These are phyloP conservation scores for Labeo rohita DNA, from an alignment of 2,113 vertebrate species.

Conservation along the genomic window DNA sequence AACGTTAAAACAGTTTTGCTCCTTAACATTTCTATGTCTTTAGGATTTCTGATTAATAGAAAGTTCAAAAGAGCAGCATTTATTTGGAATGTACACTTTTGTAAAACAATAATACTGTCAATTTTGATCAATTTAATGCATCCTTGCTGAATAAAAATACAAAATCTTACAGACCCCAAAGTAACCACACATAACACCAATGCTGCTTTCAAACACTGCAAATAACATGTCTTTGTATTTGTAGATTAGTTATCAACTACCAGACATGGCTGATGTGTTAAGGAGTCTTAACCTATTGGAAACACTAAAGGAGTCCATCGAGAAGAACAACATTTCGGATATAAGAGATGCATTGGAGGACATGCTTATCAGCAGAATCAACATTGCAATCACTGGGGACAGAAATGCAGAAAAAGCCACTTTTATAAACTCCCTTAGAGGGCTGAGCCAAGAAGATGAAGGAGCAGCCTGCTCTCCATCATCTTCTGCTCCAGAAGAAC, in stretches of 20 bases:
- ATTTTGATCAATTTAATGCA: background rate
- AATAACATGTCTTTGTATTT: background rate
- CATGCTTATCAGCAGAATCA: conserved; percentile 74
- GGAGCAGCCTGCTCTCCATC: conserved; percentile 58
- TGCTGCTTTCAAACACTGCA: background rate
- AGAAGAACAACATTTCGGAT: conserved; percentile 72
- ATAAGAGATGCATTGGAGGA: conserved; percentile 76
- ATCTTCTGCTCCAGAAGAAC: conserved; percentile 54
- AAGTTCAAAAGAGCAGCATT: background rate
- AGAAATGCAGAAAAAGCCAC: conserved; percentile 65
- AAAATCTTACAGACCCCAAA: background rate
- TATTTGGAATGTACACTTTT: background rate
- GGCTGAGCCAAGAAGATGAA: conserved; percentile 65
- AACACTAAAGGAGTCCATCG: conserved; percentile 73
- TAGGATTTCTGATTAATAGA: background rate
- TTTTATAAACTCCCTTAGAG: conserved; percentile 71
- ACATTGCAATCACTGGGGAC: conserved; percentile 68
- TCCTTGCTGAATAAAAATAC: background rate
- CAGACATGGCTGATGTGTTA: conserved; percentile 71
- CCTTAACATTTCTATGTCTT: background rate
- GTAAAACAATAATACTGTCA: background rate
- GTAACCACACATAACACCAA: background rate
- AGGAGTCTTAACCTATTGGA: conserved; percentile 72
- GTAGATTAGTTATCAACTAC: background rate
- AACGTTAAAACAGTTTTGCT: background rate